phyloP scores from a whole-genome alignment of 2,113 vertebrate species.

The Lophotis ruficrista region DNA sequence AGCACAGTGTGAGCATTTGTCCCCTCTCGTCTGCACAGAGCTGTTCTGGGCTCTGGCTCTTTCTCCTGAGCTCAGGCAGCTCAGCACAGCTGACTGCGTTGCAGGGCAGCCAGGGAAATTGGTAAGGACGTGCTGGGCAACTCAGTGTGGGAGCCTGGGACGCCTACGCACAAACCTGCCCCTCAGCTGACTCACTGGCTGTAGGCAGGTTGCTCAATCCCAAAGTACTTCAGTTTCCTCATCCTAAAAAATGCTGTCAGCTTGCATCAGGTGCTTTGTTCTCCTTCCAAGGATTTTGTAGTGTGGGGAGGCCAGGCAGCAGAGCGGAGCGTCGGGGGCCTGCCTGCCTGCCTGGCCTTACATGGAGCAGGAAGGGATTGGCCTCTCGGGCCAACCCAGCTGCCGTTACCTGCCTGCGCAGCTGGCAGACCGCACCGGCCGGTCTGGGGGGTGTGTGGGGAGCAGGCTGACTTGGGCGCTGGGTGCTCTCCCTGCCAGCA shows the following conservation, averaged over 20 bases:
- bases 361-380: not conserved
- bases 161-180: not conserved
- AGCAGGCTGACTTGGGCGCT: rapidly evolving
- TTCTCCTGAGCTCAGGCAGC: not conserved
- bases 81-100: rapidly evolving
- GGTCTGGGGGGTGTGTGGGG: rapidly evolving
- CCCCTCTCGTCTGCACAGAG: rapidly evolving
- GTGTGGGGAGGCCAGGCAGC: not conserved
- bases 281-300: not conserved
- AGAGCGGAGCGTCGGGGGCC: not conserved
- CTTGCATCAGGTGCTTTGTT: not conserved
- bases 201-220: conserved; percentile 19
- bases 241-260: not conserved
- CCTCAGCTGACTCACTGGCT: not conserved
- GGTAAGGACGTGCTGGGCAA: rapidly evolving
- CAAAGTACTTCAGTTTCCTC: not conserved
- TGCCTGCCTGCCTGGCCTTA: not conserved
- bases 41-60: not conserved
- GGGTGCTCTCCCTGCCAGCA: rapidly evolving
- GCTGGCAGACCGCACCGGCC: not conserved
- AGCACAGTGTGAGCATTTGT: rapidly evolving
- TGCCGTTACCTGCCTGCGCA: not conserved
- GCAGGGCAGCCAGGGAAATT: not conserved
- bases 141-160: not conserved
- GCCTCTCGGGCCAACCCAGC: not conserved